A percentile compares a stretch with the other conserved stretches of the same genome.
Conservation (phyloP, 1,140 invertebrate species). For the Pseudoatta argentina region DNA sequence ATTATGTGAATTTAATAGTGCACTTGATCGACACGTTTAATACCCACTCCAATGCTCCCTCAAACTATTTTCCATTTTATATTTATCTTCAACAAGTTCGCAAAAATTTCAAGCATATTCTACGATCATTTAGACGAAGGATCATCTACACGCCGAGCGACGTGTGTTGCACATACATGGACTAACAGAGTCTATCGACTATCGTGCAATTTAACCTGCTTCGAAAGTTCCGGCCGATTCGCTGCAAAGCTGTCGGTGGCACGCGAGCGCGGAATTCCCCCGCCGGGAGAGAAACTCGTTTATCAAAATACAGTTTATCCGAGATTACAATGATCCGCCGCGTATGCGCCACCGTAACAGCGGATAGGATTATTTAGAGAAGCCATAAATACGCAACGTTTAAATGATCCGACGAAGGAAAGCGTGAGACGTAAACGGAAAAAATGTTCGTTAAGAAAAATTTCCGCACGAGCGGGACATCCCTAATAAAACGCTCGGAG, state of each 20-base stretch:
- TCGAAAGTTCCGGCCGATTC: slow-evolving; percentile 59
- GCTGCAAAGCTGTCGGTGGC: slow-evolving; percentile 57
- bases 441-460: slow-evolving; percentile 58
- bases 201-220: slow-evolving; percentile 61
- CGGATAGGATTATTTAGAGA: slow-evolving; percentile 66
- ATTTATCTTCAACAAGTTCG: not conserved
- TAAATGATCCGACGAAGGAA: slow-evolving; percentile 51
- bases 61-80: not conserved
- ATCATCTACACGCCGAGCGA: slow-evolving; percentile 24
- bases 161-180: slow-evolving; percentile 58
- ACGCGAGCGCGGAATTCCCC: slow-evolving; percentile 47
- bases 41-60: not conserved
- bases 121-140: slow-evolving; percentile 9
- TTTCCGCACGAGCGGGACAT: slow-evolving; percentile 6
- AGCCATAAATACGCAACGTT: slow-evolving; percentile 68
- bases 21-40: not conserved
- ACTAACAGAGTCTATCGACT: slow-evolving; percentile 50
- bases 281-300: slow-evolving; percentile 42
- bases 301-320: slow-evolving; percentile 67
- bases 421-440: slow-evolving; percentile 56
- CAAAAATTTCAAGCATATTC: slow-evolving; percentile 29
- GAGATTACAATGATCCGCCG: slow-evolving; percentile 67
- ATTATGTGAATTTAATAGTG: too few relatives aligned
- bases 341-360: slow-evolving; percentile 16
- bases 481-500: slow-evolving; percentile 2